A percentile compares a stretch with the other conserved stretches of the same genome.
Evolutionary conservation across 2,888 invertebrate genomes (phyloP).

Genomic region (Agelastica alni): DNA sequence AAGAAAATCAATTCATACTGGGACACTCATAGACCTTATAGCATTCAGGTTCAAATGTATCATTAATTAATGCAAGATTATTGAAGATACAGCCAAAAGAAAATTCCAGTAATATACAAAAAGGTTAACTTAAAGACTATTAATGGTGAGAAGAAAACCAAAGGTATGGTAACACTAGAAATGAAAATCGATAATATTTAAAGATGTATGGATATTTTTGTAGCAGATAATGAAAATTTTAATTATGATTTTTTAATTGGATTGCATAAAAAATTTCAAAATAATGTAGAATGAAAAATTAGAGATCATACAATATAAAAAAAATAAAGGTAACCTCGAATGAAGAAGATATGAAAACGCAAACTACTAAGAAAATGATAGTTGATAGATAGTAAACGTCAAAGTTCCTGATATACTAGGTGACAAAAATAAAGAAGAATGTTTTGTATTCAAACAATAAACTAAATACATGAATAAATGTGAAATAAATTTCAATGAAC

Average conservation of each 20-base stretch:
- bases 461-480: too few species aligned
- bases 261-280: neutral
- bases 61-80: neutral
- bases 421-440: too few species aligned
- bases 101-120: neutral
- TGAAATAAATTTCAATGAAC: conserved; percentile 27
- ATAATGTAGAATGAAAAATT: conserved; percentile 5
- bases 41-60: conserved; percentile 1
- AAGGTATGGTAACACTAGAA: neutral
- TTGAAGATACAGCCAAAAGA: neutral
- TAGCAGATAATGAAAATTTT: neutral
- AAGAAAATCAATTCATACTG: conserved; percentile 3
- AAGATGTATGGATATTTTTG: neutral
- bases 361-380: too few species aligned
- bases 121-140: neutral
- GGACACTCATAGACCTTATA: too few species aligned
- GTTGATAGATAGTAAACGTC: too few species aligned
- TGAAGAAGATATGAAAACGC: too few species aligned
- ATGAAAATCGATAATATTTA: neutral
- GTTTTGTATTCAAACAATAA: too few species aligned
- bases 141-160: neutral
- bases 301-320: neutral
- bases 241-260: neutral
- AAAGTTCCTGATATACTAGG: too few species aligned
- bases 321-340: too few species aligned